A percentile compares a stretch with the other conserved stretches of the same genome.
Evolutionary conservation across 2,797 vertebrate genomes (phyloP).

Genomic region (Euthynnus affinis): DNA sequence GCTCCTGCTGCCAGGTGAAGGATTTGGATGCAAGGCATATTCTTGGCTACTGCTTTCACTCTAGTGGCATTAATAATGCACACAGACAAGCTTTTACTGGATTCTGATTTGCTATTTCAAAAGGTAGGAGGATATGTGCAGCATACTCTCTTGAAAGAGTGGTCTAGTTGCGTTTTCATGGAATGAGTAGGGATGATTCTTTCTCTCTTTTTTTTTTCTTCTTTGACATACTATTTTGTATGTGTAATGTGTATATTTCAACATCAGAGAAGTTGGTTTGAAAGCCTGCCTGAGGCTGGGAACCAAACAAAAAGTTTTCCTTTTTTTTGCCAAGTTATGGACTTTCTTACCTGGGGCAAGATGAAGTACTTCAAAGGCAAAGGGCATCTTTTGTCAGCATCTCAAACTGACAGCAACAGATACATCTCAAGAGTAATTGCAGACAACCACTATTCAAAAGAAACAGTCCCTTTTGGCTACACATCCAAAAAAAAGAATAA

Average conservation of each 20-base stretch:
- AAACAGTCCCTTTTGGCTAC: slow-evolving; percentile 52
- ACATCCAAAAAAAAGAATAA: slow-evolving; percentile 40
- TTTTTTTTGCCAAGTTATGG: slow-evolving; percentile 73
- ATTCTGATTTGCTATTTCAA: slow-evolving; percentile 74
- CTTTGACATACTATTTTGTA: slow-evolving; percentile 57
- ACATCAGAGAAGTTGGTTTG: slow-evolving; percentile 74
- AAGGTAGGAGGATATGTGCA: slow-evolving; percentile 67
- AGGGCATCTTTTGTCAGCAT: slow-evolving; percentile 80
- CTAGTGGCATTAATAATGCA: slow-evolving; percentile 82
- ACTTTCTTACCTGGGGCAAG: slow-evolving; percentile 80
- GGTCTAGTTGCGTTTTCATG: slow-evolving; percentile 51
- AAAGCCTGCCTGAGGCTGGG: slow-evolving; percentile 73
- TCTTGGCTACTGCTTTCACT: slow-evolving; percentile 58
- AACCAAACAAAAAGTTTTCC: slow-evolving; percentile 80
- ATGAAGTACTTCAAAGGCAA: slow-evolving; percentile 79
- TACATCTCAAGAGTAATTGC: slow-evolving; percentile 69
- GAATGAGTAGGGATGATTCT: slow-evolving; percentile 56
- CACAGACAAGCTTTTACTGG: slow-evolving; percentile 73
- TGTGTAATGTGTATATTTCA: slow-evolving; percentile 70
- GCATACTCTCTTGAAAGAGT: slow-evolving; percentile 53
- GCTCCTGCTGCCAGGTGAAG: slow-evolving; percentile 36
- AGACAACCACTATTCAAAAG: slow-evolving; percentile 58
- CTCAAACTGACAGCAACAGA: slow-evolving; percentile 68
- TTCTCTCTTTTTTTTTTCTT: slow-evolving; percentile 17
- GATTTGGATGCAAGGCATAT: slow-evolving; percentile 49